Evolutionary conservation across 2,113 vertebrate species (phyloP).

Genomic region (Lagopus muta): DNA sequence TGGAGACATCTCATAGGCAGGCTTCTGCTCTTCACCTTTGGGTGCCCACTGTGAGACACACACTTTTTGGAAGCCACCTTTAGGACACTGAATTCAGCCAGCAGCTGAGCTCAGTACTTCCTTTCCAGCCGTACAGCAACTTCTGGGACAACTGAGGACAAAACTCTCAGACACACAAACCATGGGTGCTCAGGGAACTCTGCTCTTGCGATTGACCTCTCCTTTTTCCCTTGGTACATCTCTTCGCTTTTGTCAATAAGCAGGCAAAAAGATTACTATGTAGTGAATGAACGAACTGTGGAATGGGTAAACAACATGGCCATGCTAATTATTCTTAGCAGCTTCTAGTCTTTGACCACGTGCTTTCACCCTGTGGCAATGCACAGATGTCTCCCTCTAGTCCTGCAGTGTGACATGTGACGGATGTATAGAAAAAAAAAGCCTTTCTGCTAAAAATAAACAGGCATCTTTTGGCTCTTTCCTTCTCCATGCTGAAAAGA

Average conservation of each 20-base stretch:
- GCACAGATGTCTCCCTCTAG: neutral
- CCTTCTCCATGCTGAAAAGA: neutral
- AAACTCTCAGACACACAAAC: neutral
- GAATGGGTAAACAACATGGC: neutral
- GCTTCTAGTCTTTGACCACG: constrained; percentile 5
- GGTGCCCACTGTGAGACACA: neutral
- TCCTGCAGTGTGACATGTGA: neutral
- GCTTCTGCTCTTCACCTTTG: neutral
- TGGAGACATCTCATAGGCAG: neutral
- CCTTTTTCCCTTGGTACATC: neutral
- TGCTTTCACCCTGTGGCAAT: neutral
- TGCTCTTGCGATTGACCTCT: neutral
- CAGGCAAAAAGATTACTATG: neutral
- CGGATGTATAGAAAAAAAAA: neutral
- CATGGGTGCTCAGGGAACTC: neutral
- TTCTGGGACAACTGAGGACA: neutral
- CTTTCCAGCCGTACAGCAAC: neutral
- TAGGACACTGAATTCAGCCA: neutral
- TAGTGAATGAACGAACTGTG: neutral
- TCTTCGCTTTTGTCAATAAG: neutral
- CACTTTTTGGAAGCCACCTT: neutral
- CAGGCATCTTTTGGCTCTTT: neutral
- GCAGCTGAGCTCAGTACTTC: neutral
- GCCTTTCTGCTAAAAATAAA: no score
- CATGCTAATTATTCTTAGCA: neutral